A percentile compares a stretch with the other conserved stretches of the same genome.
These are phyloP conservation scores for Acanthosepion esculentum DNA, from an alignment of 2,888 invertebrate species.

Conservation along the genomic window DNA sequence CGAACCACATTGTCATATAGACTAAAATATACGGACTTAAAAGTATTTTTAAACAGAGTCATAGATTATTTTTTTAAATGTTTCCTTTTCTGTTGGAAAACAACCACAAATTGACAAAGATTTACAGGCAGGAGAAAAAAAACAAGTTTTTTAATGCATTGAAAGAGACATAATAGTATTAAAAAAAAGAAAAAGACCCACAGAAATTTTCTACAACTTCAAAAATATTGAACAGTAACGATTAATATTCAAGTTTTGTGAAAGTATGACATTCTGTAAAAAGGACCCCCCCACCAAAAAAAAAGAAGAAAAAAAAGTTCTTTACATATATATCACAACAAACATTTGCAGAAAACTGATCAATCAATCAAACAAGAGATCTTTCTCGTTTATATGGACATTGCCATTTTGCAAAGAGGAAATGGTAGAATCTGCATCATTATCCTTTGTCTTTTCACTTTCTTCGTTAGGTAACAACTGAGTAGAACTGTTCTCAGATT, in stretches of 20 bases:
- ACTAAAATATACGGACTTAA: background rate
- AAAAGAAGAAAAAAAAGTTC: too few species aligned
- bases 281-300: background rate
- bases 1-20: background rate
- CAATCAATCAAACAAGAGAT: background rate
- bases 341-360: background rate
- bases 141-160: background rate
- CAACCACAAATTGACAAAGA: background rate
- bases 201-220: background rate
- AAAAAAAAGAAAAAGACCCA: too few species aligned
- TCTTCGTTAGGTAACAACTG: slow-evolving; percentile 4
- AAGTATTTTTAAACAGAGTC: background rate
- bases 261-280: background rate
- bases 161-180: background rate
- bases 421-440: background rate
- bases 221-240: background rate
- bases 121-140: background rate
- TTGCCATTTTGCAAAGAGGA: background rate
- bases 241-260: background rate
- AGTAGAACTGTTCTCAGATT: background rate
- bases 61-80: background rate
- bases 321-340: background rate
- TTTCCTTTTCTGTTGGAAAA: background rate
- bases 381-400: background rate
- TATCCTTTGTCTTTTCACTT: background rate